A percentile compares a stretch with the other conserved stretches of the same genome.
phyloP scores from a whole-genome alignment of 2,888 invertebrate genomes.

The Drosophila subsilvestris region DNA sequence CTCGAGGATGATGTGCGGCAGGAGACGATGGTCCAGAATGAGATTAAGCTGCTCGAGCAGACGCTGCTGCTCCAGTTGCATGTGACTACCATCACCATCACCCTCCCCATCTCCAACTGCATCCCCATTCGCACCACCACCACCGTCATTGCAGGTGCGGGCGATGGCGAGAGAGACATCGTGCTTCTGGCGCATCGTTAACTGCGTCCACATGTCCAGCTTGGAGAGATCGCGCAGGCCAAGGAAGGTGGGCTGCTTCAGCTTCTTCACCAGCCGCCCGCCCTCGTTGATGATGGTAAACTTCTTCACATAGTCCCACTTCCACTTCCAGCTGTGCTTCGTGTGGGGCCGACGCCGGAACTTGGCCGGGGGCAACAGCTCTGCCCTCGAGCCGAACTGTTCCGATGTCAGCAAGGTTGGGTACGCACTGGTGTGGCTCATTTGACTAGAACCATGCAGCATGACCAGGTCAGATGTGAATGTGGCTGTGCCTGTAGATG shows the following conservation, averaged over 20 bases:
- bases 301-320: constrained; percentile 87
- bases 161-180: constrained; percentile 66
- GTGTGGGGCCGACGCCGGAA: constrained; percentile 84
- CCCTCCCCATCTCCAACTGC: constrained; percentile 14
- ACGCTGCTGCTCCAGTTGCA: constrained; percentile 62
- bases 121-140: constrained; percentile 36
- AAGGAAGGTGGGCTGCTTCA: constrained; percentile 85
- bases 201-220: constrained; percentile 93
- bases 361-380: constrained; percentile 64
- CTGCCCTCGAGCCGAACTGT: constrained; percentile 87
- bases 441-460: constrained; percentile 85
- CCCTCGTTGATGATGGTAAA: constrained; percentile 86
- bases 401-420: constrained; percentile 87
- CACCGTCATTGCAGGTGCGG: constrained; percentile 3
- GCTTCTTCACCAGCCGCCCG: constrained; percentile 85
- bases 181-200: constrained; percentile 89
- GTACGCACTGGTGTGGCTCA: constrained; percentile 87
- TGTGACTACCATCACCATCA: constrained; percentile 16
- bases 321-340: constrained; percentile 86
- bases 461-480: constrained; percentile 58
- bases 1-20: constrained; percentile 85
- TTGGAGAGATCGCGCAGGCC: constrained; percentile 89
- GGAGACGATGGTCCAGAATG: constrained; percentile 87
- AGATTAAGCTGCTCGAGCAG: constrained; percentile 85
- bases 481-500: neutral